A percentile compares a stretch with the other conserved stretches of the same genome.
These are phyloP conservation scores for Rhingia rostrata DNA, from an alignment of 2,888 invertebrate genomes.

Conservation along the genomic window DNA sequence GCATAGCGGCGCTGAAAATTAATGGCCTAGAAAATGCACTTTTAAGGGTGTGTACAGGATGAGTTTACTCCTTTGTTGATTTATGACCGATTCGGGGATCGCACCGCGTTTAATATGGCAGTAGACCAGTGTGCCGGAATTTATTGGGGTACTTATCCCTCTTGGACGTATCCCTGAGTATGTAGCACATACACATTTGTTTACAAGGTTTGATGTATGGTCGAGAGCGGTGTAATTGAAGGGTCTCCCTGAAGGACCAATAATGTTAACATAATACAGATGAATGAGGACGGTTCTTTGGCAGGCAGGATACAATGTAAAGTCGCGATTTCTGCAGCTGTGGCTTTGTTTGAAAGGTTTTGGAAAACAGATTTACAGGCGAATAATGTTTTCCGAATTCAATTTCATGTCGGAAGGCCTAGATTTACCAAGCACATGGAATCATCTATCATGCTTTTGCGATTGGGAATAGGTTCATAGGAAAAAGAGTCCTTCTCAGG, in stretches of 20 bases:
- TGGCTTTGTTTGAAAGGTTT: too few species aligned
- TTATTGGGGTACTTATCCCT: slow-evolving; percentile 30
- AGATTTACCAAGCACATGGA: too few species aligned
- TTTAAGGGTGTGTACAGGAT: slow-evolving; percentile 32
- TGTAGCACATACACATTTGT: background rate
- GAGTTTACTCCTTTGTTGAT: slow-evolving; percentile 42
- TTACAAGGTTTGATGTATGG: slow-evolving; percentile 10
- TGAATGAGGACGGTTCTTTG: background rate
- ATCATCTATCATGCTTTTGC: too few species aligned
- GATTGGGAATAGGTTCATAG: too few species aligned
- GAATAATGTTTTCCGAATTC: too few species aligned
- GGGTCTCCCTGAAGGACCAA: slow-evolving; percentile 30
- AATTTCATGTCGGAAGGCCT: too few species aligned
- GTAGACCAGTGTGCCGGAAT: slow-evolving; percentile 10
- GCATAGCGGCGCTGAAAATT: slow-evolving; percentile 40
- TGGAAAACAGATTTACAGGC: too few species aligned
- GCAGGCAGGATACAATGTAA: too few species aligned
- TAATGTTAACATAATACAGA: slow-evolving; percentile 12
- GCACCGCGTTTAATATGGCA: slow-evolving; percentile 20
- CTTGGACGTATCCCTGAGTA: background rate
- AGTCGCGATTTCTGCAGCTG: too few species aligned
- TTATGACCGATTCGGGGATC: slow-evolving; percentile 25
- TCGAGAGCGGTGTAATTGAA: slow-evolving; percentile 35
- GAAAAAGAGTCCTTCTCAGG: too few species aligned
- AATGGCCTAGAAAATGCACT: slow-evolving; percentile 59